Percentiles rank a stretch among this genome's conserved stretches.
These are phyloP conservation scores for Phainopepla nitens DNA, from an alignment of 2,113 vertebrate species.

Conservation along the genomic window DNA sequence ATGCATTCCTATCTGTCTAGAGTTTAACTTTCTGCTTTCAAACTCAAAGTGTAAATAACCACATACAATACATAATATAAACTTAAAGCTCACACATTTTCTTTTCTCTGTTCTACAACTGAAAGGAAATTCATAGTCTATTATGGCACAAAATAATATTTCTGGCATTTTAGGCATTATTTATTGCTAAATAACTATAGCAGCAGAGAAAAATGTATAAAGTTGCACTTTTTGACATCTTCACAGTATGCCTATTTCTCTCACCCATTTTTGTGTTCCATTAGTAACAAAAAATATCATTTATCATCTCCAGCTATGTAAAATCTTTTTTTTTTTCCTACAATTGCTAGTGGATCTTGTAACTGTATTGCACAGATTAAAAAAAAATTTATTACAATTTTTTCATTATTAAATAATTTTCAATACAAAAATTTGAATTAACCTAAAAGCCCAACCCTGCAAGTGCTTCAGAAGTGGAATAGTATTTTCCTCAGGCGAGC, in stretches of 20 bases:
- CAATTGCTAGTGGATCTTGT: constrained; percentile 43
- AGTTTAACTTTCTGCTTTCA: not conserved
- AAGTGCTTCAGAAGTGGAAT: constrained; percentile 7
- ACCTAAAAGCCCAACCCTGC: constrained; percentile 36
- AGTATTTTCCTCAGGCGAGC: not conserved
- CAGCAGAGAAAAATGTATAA: constrained; percentile 56
- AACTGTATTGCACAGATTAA: constrained; percentile 61
- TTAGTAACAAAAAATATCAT: constrained; percentile 56
- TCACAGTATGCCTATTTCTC: constrained; percentile 63
- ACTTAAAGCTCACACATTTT: constrained; percentile 12
- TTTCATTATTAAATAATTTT: constrained; percentile 60
- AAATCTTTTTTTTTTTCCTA: constrained; percentile 30
- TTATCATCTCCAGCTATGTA: constrained; percentile 35
- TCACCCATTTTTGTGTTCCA: constrained; percentile 54
- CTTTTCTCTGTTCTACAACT: not conserved
- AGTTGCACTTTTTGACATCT: constrained; percentile 67
- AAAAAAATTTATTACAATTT: constrained; percentile 18
- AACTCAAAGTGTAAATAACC: not conserved
- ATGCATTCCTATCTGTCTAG: not conserved
- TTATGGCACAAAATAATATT: constrained; percentile 37
- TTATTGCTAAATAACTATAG: constrained; percentile 56
- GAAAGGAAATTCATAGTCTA: constrained; percentile 35
- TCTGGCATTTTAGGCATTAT: constrained; percentile 41
- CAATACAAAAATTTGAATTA: constrained; percentile 29
- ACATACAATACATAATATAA: not conserved